These are phyloP conservation scores for Drosophila kambysellisi DNA, from an alignment of 2,888 invertebrate species.

Conservation along the genomic window DNA sequence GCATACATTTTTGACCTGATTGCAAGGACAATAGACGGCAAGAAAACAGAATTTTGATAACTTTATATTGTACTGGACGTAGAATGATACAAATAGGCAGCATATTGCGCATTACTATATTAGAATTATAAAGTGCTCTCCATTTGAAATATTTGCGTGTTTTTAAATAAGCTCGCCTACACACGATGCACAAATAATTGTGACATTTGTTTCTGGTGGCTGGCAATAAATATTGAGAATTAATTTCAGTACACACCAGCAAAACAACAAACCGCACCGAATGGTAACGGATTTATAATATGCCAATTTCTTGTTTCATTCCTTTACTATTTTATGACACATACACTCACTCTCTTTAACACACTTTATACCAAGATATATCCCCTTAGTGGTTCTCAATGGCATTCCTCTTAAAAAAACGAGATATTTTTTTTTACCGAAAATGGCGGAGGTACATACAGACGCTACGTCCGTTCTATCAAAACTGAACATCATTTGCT, in stretches of 20 bases:
- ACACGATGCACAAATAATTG: neutral
- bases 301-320: conserved; percentile 18
- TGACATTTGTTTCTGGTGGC: neutral
- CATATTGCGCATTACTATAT: neutral
- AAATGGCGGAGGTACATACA: conserved; percentile 49
- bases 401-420: conserved; percentile 42
- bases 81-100: neutral
- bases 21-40: neutral
- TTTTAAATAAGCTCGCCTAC: neutral
- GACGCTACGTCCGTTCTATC: conserved; percentile 60
- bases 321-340: conserved; percentile 27
- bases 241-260: conserved; percentile 13
- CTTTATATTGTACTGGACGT: neutral
- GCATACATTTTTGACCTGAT: neutral
- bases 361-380: conserved; percentile 28
- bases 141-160: neutral
- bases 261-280: conserved; percentile 25
- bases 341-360: conserved; percentile 22
- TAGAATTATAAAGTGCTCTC: neutral
- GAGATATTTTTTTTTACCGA: conserved; percentile 15
- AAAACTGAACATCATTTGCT: conserved; percentile 68
- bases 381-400: conserved; percentile 33
- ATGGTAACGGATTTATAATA: conserved; percentile 24
- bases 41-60: neutral
- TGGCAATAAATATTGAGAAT: conserved; percentile 5